Evolutionary conservation across 2,888 invertebrate genomes (phyloP), one percentile per base, ranked within the genome.

Genomic region (Harmothoe impar): DNA sequence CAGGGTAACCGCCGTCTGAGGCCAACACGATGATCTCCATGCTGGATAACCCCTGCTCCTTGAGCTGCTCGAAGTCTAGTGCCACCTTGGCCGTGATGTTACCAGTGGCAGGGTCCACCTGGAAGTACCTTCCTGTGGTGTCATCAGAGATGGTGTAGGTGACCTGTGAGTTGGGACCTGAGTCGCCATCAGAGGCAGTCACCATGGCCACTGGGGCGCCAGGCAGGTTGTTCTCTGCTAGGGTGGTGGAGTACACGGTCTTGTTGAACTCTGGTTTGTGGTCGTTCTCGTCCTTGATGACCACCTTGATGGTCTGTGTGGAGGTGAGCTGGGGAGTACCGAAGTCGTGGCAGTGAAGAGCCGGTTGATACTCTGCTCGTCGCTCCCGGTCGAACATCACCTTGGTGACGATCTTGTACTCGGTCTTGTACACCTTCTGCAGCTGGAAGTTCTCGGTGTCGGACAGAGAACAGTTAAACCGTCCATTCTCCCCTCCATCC

Each of bases 231-330:
- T 96, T 95, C 91, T 96, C 96, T 12, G 94, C 93, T 20, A 98
- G 97, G 90, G 94, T 94, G 56, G 96, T 94, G 95, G 98, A 97
- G 23, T 97, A 97, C 0, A 98, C 98, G 94, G 98, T 97, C 94
- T 98, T 98, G 96, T 98, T 98, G 96, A 99, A 98, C 95, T 98
- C 98, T 1, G 99, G 99, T 77, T 98, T 96, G 96, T 99, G 98
- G 96, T 99, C 99, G 96, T 99, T 99, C 23, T 98, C 97, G 95
- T 99, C 98, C 91, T 97, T 97, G 51, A 99, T 96, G 90, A 97
- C 97, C 86, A 99, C 97, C 25, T 97, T 97, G 84, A 97, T 97
- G 97, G 98, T 97, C 96, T 98, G 98, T 0, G 98, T 98, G 95
- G 98, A 98, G 25, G 99, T 97, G 20, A 98, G 97, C 95, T 98